These are phyloP conservation scores for Tenrec ecaudatus DNA, from an alignment of 2,113 vertebrate genomes.

Conservation along the genomic window DNA sequence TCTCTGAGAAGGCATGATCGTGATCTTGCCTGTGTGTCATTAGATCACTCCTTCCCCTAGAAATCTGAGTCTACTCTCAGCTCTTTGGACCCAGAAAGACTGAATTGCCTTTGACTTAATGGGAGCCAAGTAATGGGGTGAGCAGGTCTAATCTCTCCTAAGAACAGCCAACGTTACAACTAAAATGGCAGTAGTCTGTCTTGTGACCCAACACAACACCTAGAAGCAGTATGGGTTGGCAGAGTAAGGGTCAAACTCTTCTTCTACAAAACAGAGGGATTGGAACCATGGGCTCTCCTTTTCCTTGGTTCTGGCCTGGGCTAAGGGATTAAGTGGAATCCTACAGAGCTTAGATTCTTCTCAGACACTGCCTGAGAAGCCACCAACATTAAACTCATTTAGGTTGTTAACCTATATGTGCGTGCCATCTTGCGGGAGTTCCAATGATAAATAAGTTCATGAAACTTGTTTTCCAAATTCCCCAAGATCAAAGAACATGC, in stretches of 20 bases:
- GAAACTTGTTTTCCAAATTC: constrained; percentile 3
- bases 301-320: background rate
- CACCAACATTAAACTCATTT: background rate
- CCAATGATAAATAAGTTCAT: background rate
- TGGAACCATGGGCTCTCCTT: background rate
- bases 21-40: background rate
- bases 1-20: background rate
- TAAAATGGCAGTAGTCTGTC: background rate
- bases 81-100: constrained; percentile 17
- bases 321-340: background rate
- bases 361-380: constrained; percentile 15
- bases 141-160: constrained; percentile 18
- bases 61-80: background rate
- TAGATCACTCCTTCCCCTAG: background rate
- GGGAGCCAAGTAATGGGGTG: background rate
- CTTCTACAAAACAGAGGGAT: background rate
- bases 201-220: background rate
- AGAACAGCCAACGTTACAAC: background rate
- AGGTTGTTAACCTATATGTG: background rate
- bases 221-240: background rate
- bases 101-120: constrained; percentile 3
- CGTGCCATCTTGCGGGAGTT: background rate
- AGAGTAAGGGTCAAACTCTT: background rate
- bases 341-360: background rate
- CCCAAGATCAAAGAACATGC: background rate